Evolutionary conservation across 2,797 vertebrate genomes (phyloP).

Genomic region (Capromys pilorides): DNA sequence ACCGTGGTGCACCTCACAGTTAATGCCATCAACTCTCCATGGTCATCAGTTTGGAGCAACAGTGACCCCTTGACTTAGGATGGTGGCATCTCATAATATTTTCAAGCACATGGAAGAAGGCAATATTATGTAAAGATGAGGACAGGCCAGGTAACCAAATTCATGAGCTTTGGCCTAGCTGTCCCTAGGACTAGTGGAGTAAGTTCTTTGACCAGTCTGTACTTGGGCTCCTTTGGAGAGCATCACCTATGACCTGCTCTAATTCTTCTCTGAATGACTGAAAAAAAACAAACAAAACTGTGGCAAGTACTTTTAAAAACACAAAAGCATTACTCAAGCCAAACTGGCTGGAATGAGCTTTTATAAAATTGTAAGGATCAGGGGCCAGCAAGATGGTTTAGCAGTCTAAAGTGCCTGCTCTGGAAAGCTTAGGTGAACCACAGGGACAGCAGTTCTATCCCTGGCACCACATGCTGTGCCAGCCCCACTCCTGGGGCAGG

Average conservation of each 20-base stretch:
- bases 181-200: not conserved
- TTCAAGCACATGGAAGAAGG: not conserved
- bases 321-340: slow-evolving; percentile 23
- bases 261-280: not conserved
- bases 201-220: not conserved
- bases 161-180: not conserved
- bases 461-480: no score
- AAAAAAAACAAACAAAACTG: not conserved
- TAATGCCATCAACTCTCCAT: not conserved
- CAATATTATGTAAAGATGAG: not conserved
- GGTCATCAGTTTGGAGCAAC: not conserved
- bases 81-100: not conserved
- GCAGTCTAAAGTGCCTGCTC: no score
- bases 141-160: not conserved
- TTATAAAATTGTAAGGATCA: not conserved
- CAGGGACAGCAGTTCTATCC: no score
- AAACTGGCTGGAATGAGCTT: not conserved
- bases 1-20: fast-evolving
- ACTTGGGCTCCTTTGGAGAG: not conserved
- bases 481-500: no score
- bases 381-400: no score
- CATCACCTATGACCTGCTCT: not conserved
- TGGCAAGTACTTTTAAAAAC: not conserved
- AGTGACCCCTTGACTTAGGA: not conserved
- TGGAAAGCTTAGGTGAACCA: no score